Percentiles rank a stretch among this genome's conserved stretches.
Conservation (phyloP, 2,797 vertebrate species). For the Nyctalus aviator region DNA sequence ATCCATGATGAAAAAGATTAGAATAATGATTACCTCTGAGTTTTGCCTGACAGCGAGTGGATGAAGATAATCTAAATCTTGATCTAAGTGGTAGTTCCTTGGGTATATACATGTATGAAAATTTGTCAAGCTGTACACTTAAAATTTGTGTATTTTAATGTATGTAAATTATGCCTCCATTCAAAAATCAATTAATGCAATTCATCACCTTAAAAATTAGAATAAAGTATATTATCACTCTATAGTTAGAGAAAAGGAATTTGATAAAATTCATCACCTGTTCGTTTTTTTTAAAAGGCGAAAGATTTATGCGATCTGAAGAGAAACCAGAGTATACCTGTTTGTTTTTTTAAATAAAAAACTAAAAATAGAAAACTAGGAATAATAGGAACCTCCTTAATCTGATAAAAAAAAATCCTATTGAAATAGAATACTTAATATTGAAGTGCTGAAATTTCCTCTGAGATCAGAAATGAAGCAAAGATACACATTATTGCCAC, state of each 20-base stretch:
- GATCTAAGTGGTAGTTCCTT: neutral
- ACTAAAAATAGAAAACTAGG: constrained; percentile 27
- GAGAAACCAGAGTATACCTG: too few relatives aligned
- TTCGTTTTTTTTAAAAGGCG: too few relatives aligned
- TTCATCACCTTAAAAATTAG: constrained; percentile 46
- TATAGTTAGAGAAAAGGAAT: constrained; percentile 9
- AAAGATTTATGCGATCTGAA: too few relatives aligned
- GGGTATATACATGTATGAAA: neutral
- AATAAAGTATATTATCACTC: constrained; percentile 41
- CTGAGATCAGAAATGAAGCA: neutral
- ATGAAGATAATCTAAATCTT: neutral
- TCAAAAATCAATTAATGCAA: constrained; percentile 19
- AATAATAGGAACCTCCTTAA: neutral
- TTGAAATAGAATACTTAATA: neutral
- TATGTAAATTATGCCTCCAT: neutral
- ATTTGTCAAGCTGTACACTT: neutral
- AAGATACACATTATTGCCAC: neutral
- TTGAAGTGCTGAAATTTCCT: neutral
- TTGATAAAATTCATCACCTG: constrained; percentile 9
- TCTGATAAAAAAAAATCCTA: neutral
- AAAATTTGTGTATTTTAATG: neutral
- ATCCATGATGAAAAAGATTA: neutral
- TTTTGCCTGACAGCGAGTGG: neutral
- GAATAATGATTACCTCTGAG: neutral
- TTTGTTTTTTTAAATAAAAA: neutral